These are phyloP conservation scores for Drosophila trapezifrons DNA, from an alignment of 1,140 invertebrate genomes.

Conservation along the genomic window DNA sequence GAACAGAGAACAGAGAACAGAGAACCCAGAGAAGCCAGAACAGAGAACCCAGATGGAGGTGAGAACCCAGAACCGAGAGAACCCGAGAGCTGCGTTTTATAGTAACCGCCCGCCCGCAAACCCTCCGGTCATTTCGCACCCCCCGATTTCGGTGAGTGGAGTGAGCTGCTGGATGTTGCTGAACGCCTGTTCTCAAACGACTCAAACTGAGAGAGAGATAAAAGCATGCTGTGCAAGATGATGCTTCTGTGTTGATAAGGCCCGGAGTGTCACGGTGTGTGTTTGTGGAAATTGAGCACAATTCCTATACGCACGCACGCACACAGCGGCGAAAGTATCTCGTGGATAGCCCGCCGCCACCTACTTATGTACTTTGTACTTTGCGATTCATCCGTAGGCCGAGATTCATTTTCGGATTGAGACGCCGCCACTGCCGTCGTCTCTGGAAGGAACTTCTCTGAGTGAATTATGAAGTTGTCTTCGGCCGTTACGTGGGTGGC, in stretches of 20 bases:
- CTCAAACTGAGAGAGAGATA: constrained; percentile 83
- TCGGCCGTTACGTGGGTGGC: constrained; percentile 65
- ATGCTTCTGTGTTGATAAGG: constrained; percentile 82
- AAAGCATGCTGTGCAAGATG: constrained; percentile 81
- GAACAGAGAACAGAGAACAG: not conserved
- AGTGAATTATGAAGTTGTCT: constrained; percentile 79
- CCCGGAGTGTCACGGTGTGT: constrained; percentile 34
- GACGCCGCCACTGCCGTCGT: not conserved
- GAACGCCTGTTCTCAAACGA: constrained; percentile 79
- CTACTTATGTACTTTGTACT: constrained; percentile 59
- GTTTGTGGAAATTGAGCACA: constrained; percentile 74
- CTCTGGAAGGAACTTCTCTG: constrained; percentile 33
- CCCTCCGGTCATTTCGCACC: constrained; percentile 8
- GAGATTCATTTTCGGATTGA: constrained; percentile 50
- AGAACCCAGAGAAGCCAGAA: constrained; percentile 13
- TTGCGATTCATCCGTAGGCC: constrained; percentile 37
- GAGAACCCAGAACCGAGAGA: constrained; percentile 33
- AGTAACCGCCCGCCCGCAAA: not conserved
- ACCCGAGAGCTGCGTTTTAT: constrained; percentile 45
- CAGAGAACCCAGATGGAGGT: constrained; percentile 4
- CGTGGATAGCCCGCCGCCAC: constrained; percentile 45
- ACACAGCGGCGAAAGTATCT: constrained; percentile 49
- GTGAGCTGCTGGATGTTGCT: constrained; percentile 59
- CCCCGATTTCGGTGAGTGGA: constrained; percentile 58
- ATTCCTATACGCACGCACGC: constrained; percentile 64